Percentiles rank a stretch among this genome's conserved stretches.
These are phyloP conservation scores for Chaetogeoica ovagalla DNA, from an alignment of 2,888 invertebrate genomes.

Conservation along the genomic window DNA sequence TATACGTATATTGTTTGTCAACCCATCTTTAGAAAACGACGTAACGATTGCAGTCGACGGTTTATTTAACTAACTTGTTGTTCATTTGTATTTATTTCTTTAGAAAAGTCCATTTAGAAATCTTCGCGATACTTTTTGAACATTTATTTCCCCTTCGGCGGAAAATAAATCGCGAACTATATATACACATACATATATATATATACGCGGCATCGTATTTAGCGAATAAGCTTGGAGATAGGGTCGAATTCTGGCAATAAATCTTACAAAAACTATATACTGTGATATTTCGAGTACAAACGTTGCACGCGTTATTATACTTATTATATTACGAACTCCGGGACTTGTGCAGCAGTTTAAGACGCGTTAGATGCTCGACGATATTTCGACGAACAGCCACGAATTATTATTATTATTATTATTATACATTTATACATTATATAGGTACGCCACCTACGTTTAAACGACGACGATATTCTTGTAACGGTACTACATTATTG, in stretches of 20 bases:
- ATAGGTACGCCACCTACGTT: not conserved
- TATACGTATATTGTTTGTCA: not conserved
- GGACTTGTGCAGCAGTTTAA: not conserved
- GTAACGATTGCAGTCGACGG: not conserved
- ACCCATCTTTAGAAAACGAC: not conserved
- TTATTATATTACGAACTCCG: conserved; percentile 8
- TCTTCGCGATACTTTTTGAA: not conserved
- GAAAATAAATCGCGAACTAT: not conserved
- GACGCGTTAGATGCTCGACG: not conserved
- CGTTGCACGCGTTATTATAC: not conserved
- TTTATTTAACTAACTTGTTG: not conserved
- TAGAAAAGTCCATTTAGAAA: not conserved
- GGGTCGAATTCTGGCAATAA: not conserved
- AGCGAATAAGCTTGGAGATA: conserved; percentile 2
- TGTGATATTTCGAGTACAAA: not conserved
- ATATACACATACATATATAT: not conserved
- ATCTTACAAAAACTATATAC: conserved; percentile 15
- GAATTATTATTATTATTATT: conserved; percentile 12
- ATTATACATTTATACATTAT: no score
- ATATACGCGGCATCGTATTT: not conserved
- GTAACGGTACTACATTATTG: not conserved
- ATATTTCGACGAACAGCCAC: not conserved
- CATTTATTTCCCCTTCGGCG: not conserved
- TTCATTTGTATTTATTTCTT: conserved; percentile 8
- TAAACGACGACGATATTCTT: not conserved